Conservation (phyloP, 2,797 vertebrate species). For the Rhabdomys pumilio region DNA sequence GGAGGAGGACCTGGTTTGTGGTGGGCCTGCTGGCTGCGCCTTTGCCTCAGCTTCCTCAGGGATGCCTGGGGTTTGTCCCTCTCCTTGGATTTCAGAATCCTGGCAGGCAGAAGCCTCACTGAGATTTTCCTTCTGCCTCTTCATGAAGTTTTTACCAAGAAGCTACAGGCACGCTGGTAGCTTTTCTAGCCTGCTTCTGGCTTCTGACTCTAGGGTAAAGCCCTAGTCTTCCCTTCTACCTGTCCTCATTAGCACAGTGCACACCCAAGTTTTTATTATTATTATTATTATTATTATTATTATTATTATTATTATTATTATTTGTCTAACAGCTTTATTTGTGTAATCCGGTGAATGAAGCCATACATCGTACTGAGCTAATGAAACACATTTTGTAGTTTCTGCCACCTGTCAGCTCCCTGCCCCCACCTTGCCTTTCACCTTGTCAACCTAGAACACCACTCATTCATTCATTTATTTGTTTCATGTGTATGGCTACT, state of each 20-base stretch:
- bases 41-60: constrained; percentile 64
- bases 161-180: background rate
- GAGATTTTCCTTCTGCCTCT: constrained; percentile 40
- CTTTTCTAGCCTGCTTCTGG: constrained; percentile 23
- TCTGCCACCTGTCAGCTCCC: constrained; percentile 84
- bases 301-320: constrained; percentile 73
- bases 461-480: constrained; percentile 70
- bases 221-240: background rate
- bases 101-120: constrained; percentile 46
- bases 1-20: constrained; percentile 81
- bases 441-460: constrained; percentile 83
- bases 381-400: constrained; percentile 86
- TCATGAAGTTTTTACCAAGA: constrained; percentile 43
- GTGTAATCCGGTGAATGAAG: constrained; percentile 87
- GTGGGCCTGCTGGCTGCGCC: constrained; percentile 74
- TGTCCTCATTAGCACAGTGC: constrained; percentile 48
- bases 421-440: constrained; percentile 78
- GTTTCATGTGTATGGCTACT: background rate
- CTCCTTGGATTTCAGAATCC: constrained; percentile 30
- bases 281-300: background rate
- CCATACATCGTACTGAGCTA: constrained; percentile 88
- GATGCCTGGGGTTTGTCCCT: background rate
- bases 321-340: constrained; percentile 86
- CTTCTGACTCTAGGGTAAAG: constrained; percentile 32
- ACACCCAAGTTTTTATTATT: background rate